Base-by-base conservation (phyloP, 2,888 invertebrate genomes). In the Spodoptera picta region DNA sequence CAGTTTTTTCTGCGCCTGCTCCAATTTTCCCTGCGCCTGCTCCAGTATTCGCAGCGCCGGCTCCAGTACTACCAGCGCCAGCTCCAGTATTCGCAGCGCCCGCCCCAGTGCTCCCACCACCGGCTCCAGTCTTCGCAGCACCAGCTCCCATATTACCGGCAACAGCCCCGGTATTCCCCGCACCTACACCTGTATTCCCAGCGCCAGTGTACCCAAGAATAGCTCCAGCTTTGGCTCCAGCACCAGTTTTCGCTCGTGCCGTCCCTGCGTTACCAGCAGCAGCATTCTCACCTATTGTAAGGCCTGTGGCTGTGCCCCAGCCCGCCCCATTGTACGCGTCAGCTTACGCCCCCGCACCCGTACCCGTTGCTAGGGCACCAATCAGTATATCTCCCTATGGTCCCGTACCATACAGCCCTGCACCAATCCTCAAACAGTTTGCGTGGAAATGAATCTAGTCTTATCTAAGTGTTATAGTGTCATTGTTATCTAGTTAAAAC, bases 381-480 rank as follows among this genome's bases (percentile, higher is more conserved):
- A 81, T 80, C 50, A 79, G 77, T 36, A 57, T 80, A 59, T 67
- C 79, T 19, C 70, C 85, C 19, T 95, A 92, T 67, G 91, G 81
- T 36, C 85, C 84, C 54, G 81, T 83, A 1, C 88, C 87, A 7
- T 75, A 84, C 42, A 76, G 85, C 19, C 88, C 90, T 19, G 77
- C 86, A 14, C 88, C 90, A 3, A 41, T 85, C 49, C 53, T 86
- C 7, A 92, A 87, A 82, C 88, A 93, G 73, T 79, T 73, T 58
- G 92, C 92, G 68, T 94, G 93, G 93, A 92, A 94, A 86, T 93
- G 79, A 91, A 70, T 80, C 73, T 85, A 88, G 85, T 86, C 79
- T 77, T 69, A 43, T 65, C 81, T 60, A 63, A 67, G 74, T 80
- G 69, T 78, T 80, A 62, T 70, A 65, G 75, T 83, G 70, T 81